Base-by-base conservation (phyloP, 2,797 vertebrate species). In the Halcyon leucocephala region DNA sequence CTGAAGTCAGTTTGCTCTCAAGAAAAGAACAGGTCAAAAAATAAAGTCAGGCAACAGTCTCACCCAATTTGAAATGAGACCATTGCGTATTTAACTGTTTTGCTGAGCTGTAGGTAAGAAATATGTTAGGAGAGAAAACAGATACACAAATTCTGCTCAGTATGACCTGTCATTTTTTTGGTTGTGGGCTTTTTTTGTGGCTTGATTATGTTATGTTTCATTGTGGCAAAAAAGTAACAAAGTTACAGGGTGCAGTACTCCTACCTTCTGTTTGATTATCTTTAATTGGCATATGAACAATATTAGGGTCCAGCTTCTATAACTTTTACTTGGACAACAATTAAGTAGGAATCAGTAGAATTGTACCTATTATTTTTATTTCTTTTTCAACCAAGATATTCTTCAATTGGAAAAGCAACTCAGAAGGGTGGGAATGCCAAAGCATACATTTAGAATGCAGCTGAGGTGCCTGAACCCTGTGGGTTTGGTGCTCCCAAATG, bases 1-100 rank as follows among this genome's bases (percentile, higher is more conserved):
- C n/a, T 28, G 37, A 52, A 81, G 82, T 67, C 51, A 33, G 29
- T 83, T 91, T 74, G 24, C 42, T 88, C n/a, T 83, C 33, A 60
- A 39, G 65, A 78, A 70, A 86, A 91, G 25, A 65, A 54, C 21
- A 62, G 42, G 46, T 83, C 48, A 78, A 31, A 70, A 86, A 69
- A 41, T n/a, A 37, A 61, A 61, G 55, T 35, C 26, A 51, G 21
- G 8, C 22, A 58, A 20, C 16, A 31, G 54, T 51, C 25, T 77
- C 60, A 82, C n/a, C 31, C 26, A 76, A 3, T 69, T 84, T 51
- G 58, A 39, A 80, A 51, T 39, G 19, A 73, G 35, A 79, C 60
- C 6, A 14, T 5, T 72, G 31, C 28, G 24, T 85, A 44, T 71
- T 57, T 61, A 65, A 33, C 26, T 48, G 0, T 28, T 78, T 33